Base-by-base conservation (phyloP, 1,140 invertebrate species). In the Babylonia areolata region DNA sequence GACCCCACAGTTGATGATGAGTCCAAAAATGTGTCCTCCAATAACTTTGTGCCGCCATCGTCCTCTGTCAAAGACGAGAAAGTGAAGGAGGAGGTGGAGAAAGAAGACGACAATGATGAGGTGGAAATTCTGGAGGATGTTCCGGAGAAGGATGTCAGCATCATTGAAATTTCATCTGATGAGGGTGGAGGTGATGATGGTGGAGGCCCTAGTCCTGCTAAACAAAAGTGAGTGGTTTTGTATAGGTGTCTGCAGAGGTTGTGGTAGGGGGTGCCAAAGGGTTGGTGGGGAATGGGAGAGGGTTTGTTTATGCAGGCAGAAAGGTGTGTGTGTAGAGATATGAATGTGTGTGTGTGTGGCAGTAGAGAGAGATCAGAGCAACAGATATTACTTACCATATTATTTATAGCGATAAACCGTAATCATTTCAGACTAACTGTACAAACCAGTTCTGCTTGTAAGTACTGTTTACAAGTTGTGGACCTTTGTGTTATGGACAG, bases 71-170 rank as follows among this genome's bases (percentile, higher is more conserved):
- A 75, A 35, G 73, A 75, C 28, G 46, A 11, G 69, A 71, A 71
- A 33, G 11, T n/a, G 23, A 71, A 71, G 28, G 69, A 71, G 9
- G 6, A 75, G 73, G 28, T 20, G 33, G 15, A 35, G 12, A 11
- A 87, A 39, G 35, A 84, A 11, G 35, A 82, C 31, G 46, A 33
- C n/a, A 33, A 84, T n/a, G 35, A 82, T 3, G 46, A 33, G 20
- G 71, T 51, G 15, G 31, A n/a, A 75, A 81, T 40, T 64, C 58
- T 64, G 58, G 86, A 84, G 20, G 42, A 75, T 40, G 31, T 51
- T 15, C 42, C 28, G 11, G 51, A 51, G 35, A n/a, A 81, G 42
- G 42, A 81, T n/a, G 40, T 51, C 42, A 51, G 40, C 9, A 35
- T 37, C 33, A 31, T 81, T 58, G 80, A 54, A 37, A 42, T 81